Percentiles rank a stretch among this genome's conserved stretches.
Evolutionary conservation across 2,888 invertebrate genomes (phyloP).

Genomic region (Acronicta alni): DNA sequence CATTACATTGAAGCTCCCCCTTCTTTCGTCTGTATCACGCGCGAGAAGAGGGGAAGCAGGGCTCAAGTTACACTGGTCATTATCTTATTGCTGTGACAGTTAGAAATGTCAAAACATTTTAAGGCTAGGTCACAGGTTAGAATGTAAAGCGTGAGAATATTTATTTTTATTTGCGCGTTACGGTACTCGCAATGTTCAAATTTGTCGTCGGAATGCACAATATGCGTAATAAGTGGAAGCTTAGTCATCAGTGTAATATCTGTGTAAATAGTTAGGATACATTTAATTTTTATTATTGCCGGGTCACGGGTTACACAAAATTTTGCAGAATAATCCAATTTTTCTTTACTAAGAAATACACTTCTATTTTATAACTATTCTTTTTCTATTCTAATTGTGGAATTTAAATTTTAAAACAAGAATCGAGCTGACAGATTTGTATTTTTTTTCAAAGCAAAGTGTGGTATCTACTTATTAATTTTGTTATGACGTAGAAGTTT

Average conservation of each 20-base stretch:
- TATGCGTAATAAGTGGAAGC: slow-evolving; percentile 27
- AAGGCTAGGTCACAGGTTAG: slow-evolving; percentile 80
- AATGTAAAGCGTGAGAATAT: slow-evolving; percentile 81
- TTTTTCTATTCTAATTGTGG: too few relatives aligned
- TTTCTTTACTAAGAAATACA: background rate
- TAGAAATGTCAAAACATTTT: slow-evolving; percentile 77
- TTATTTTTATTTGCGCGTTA: slow-evolving; percentile 57
- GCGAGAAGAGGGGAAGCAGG: slow-evolving; percentile 32
- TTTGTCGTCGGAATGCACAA: slow-evolving; percentile 14
- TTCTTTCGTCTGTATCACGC: slow-evolving; percentile 17
- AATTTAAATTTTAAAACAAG: too few relatives aligned
- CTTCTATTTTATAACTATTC: background rate
- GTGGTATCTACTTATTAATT: too few relatives aligned
- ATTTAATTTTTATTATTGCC: background rate
- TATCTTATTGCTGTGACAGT: slow-evolving; percentile 80
- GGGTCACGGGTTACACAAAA: background rate
- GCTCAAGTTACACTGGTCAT: slow-evolving; percentile 65
- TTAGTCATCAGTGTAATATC: slow-evolving; percentile 37
- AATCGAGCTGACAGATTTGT: too few relatives aligned
- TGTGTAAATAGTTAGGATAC: background rate
- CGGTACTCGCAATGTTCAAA: slow-evolving; percentile 42
- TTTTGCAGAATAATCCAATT: slow-evolving; percentile 20
- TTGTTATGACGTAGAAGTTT: too few relatives aligned
- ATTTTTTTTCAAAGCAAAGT: too few relatives aligned
- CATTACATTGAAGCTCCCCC: slow-evolving; percentile 29